Evolutionary conservation across 1,140 invertebrate genomes (phyloP).

Genomic region (Lethocerus indicus): DNA sequence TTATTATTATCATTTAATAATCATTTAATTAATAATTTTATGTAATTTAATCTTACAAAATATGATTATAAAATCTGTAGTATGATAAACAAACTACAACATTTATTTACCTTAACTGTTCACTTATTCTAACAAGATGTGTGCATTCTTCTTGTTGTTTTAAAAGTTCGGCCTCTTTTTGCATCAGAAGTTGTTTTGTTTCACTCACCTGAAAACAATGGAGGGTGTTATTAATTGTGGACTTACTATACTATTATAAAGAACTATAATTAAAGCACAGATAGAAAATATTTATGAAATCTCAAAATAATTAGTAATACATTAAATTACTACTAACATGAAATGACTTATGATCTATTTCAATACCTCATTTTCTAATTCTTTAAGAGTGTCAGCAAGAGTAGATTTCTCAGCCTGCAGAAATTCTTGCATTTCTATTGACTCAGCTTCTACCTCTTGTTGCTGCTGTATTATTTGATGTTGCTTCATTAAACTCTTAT

Average conservation of each 20-base stretch:
- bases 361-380: slow-evolving; percentile 52
- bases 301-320: not conserved
- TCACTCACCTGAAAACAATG: slow-evolving; percentile 20
- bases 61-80: not conserved
- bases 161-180: slow-evolving; percentile 37
- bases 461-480: slow-evolving; percentile 47
- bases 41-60: not conserved
- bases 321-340: not conserved
- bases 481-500: slow-evolving; percentile 44
- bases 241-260: not conserved
- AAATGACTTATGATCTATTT: not conserved
- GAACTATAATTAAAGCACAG: not conserved
- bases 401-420: slow-evolving; percentile 57
- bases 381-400: slow-evolving; percentile 50
- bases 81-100: not conserved
- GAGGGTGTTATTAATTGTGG: not conserved
- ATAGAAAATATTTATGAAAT: not conserved
- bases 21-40: not conserved
- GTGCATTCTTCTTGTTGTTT: slow-evolving; percentile 56
- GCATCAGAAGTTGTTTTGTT: slow-evolving; percentile 29
- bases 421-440: slow-evolving; percentile 56
- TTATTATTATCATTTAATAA: no score
- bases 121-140: slow-evolving; percentile 56
- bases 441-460: slow-evolving; percentile 47
- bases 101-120: slow-evolving; percentile 44